Evolutionary conservation across 2,113 vertebrate genomes (phyloP), one percentile per base, ranked within the genome.

Genomic region (Struthio camelus): DNA sequence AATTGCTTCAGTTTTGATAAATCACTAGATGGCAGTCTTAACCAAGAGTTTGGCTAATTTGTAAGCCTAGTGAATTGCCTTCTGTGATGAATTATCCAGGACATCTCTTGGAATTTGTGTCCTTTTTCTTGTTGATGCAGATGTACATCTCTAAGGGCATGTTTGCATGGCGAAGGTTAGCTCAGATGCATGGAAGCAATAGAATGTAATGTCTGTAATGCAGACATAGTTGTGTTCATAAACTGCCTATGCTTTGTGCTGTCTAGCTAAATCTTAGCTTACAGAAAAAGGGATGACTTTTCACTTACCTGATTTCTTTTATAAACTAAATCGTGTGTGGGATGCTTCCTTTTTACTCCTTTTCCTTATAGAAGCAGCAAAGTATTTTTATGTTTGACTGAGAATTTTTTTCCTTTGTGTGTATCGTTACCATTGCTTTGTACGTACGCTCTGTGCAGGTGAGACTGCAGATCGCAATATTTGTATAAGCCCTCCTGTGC

Each of bases 11-110:
- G 27, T 78, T 46, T 56, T 80, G 59, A 44, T 0, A 12, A 25
- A 48, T 89, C 97, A 94, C 93, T 80, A 95, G 97, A 96, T 97
- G 97, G 96, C 95, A 97, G 44, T 87, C 61, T 97, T 93, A 71
- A 93, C 75, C 62, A 96, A 87, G 90, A 80, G 77, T 70, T 95
- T 5, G 64, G 18, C 32, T 46, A 32, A 44, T 50, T 32, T 93
- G 80, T 9, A 12, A 11, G 5, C 14, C 1, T 54, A 20, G 0
- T 20, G 14, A 78, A 12, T 36, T 19, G 2, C 11, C 20, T 9
- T 10, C 36, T 56, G n/a, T 88, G 28, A n/a, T 36, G 82, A 88
- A 69, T 85, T 95, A 78, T 27, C 27, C 18, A 58, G 56, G 14
- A 34, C 34, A 38, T 62, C 19, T 58, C 54, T 30, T 46, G 69